A percentile compares a stretch with the other conserved stretches of the same genome.
Conservation (phyloP, 2,888 invertebrate species). For the Xanthia icteritia region DNA sequence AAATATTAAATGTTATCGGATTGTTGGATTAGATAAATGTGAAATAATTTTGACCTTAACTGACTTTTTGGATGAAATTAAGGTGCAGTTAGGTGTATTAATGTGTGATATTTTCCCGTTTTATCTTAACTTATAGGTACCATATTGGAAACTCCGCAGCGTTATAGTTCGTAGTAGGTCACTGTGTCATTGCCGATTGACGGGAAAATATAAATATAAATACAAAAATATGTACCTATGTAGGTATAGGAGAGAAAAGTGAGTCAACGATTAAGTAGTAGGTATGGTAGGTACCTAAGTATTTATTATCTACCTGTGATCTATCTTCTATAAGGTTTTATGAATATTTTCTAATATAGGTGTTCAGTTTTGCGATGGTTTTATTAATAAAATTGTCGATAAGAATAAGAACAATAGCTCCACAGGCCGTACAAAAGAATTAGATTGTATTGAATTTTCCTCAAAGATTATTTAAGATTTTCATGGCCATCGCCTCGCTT, state of each 20-base stretch:
- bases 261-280: neutral
- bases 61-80: neutral
- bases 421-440: neutral
- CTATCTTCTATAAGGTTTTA: neutral
- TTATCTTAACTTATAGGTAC: neutral
- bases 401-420: slow-evolving; percentile 7
- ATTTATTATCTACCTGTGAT: neutral
- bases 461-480: neutral
- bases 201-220: no score
- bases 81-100: neutral
- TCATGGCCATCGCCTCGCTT: neutral
- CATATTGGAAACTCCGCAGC: neutral
- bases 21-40: neutral
- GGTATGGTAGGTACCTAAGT: neutral
- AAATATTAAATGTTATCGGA: neutral
- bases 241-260: neutral
- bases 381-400: neutral
- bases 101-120: neutral
- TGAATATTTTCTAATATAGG: neutral
- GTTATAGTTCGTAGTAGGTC: neutral
- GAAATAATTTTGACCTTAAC: neutral
- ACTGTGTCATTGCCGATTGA: neutral
- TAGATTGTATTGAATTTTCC: slow-evolving; percentile 12
- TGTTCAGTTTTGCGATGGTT: neutral
- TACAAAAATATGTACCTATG: no score